Percentiles rank a stretch among this genome's conserved stretches.
phyloP scores from a whole-genome alignment of 2,113 vertebrate species.

The Hiodon alosoides region DNA sequence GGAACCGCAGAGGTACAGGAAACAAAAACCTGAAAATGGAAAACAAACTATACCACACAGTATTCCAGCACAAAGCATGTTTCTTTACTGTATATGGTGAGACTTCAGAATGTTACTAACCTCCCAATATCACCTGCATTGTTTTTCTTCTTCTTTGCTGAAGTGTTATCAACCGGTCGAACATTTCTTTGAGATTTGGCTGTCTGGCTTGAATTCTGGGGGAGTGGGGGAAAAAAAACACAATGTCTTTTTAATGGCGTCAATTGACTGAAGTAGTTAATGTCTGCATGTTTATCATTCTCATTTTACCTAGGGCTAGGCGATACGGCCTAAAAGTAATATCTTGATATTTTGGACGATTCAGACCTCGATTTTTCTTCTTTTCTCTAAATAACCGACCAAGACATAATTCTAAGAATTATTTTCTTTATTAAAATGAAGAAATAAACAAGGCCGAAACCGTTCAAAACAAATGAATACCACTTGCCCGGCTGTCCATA shows the following conservation, averaged over 20 bases:
- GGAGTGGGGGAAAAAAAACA: not conserved
- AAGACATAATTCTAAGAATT: too few species aligned
- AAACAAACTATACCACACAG: not conserved
- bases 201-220: conserved; percentile 45
- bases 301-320: too few species aligned
- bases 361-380: too few species aligned
- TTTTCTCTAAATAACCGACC: too few species aligned
- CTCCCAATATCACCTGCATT: conserved; percentile 72
- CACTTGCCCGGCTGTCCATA: too few species aligned
- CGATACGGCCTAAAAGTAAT: too few species aligned
- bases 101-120: conserved; percentile 49
- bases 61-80: not conserved
- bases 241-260: not conserved
- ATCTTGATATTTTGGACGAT: too few species aligned
- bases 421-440: too few species aligned
- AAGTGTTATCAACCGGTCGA: conserved; percentile 10
- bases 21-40: conserved; percentile 50
- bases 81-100: not conserved
- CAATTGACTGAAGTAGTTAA: too few species aligned
- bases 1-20: conserved; percentile 33
- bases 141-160: conserved; percentile 56
- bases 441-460: too few species aligned
- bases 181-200: conserved; percentile 29
- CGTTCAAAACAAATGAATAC: too few species aligned
- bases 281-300: too few species aligned